A percentile compares a stretch with the other conserved stretches of the same genome.
Conservation (phyloP, 2,113 vertebrate species). For the Cacatua alba region DNA sequence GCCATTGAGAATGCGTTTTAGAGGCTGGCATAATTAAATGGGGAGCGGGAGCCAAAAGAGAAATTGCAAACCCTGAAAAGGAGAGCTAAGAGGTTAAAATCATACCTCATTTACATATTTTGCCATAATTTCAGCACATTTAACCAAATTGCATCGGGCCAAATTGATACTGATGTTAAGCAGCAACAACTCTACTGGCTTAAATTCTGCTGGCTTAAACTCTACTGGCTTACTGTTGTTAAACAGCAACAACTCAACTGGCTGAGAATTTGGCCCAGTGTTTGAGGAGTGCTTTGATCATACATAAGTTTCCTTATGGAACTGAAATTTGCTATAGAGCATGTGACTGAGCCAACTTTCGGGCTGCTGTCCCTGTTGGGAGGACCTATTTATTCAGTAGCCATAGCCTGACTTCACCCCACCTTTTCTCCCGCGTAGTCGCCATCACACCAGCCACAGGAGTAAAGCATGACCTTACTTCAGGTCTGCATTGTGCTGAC, state of each 20-base stretch:
- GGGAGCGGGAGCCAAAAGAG: slow-evolving; percentile 22
- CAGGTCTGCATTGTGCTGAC: background rate
- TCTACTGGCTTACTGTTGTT: background rate
- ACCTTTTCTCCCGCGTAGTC: background rate
- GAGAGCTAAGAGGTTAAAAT: slow-evolving; percentile 15
- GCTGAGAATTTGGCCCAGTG: background rate
- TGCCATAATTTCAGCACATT: slow-evolving; percentile 29
- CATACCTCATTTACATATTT: slow-evolving; percentile 7
- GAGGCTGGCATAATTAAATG: slow-evolving; percentile 17
- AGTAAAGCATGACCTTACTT: rapidly evolving
- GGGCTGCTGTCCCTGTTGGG: background rate
- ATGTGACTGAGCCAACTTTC: background rate
- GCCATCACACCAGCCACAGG: background rate
- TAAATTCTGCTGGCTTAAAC: background rate
- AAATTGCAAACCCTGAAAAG: slow-evolving; percentile 16
- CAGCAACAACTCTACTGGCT: background rate
- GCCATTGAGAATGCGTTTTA: background rate
- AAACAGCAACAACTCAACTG: background rate
- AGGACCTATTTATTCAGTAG: background rate
- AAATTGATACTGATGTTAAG: background rate
- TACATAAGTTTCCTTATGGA: background rate
- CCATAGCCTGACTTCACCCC: background rate
- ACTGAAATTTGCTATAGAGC: background rate
- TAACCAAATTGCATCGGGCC: background rate
- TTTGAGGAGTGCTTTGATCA: background rate